phyloP scores from a whole-genome alignment of 1,140 invertebrate genomes.

The Rhyzopertha dominica region DNA sequence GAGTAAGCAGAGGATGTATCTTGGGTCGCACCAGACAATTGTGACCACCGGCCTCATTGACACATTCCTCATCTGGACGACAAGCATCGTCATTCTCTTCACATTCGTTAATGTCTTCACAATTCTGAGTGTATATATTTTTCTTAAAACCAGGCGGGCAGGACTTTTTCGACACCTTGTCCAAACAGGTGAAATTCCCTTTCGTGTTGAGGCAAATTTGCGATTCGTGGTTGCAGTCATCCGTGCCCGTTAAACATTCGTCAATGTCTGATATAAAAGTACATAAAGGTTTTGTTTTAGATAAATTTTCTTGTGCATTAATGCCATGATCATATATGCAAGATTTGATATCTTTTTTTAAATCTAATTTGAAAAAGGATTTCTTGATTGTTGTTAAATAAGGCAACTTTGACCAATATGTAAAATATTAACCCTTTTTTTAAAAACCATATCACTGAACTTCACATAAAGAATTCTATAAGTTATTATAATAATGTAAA shows the following conservation, averaged over 20 bases:
- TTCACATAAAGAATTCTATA: too few relatives aligned
- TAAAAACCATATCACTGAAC: too few relatives aligned
- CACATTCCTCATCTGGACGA: constrained; percentile 57
- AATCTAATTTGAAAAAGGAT: too few relatives aligned
- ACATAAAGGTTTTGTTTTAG: neutral
- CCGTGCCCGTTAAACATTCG: constrained; percentile 57
- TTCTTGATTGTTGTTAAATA: too few relatives aligned
- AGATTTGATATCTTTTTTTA: too few relatives aligned
- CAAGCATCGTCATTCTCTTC: constrained; percentile 57
- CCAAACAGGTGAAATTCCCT: constrained; percentile 61
- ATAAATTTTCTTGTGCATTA: too few relatives aligned
- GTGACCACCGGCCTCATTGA: constrained; percentile 69
- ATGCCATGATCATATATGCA: too few relatives aligned
- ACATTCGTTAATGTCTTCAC: constrained; percentile 75
- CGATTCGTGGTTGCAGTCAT: constrained; percentile 57
- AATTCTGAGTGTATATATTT: constrained; percentile 48
- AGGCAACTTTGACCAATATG: too few relatives aligned
- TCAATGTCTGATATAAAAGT: constrained; percentile 64
- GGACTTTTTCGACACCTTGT: constrained; percentile 51
- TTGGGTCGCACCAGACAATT: constrained; percentile 50
- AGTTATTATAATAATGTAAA: too few relatives aligned
- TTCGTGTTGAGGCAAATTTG: constrained; percentile 67
- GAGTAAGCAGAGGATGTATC: constrained; percentile 34
- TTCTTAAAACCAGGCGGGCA: constrained; percentile 67
- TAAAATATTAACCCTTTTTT: too few relatives aligned